Evolutionary conservation across 2,113 vertebrate genomes (phyloP), one percentile per base, ranked within the genome.

Genomic region (Pygoscelis antarcticus): DNA sequence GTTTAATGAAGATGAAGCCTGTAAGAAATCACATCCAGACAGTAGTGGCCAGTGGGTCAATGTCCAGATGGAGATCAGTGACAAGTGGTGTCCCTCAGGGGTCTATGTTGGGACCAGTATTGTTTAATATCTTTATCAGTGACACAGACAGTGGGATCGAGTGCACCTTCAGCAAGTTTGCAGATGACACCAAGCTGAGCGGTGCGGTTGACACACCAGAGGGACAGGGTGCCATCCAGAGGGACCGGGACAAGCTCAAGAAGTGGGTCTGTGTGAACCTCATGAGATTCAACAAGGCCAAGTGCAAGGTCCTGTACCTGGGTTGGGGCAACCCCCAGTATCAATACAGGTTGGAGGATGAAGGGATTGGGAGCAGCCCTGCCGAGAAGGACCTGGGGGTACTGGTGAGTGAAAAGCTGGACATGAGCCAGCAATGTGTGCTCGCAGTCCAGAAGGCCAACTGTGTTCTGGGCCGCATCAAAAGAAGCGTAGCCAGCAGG

Each of bases 271-370:
- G 7, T 20, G 13, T 32, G 34, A 82, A 47, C 27, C 27, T 20
- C 40, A 58, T 46, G 40, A 55, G 11, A 26, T 5, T 44, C 25
- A 29, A 36, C 17, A n/a, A 34, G 61, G 36, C 10, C 38, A 80
- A 62, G n/a, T 20, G 46, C 60, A 34, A 19, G 44, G 46, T 38
- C 44, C 44, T 38, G 20, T 5, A 25, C 15, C 20, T 30, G 57
- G 7, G 3, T 14, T 1, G 3, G 49, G 77, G 38, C 22, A 54
- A n/a, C 4, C 22, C 8, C 23, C 2, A 1, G 6, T 52, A 52
- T n/a, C 6, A 64, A 6, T 34, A 42, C 17, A 12, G 17, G 13
- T 7, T 42, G 22, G 36, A 15, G 47, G 22, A 20, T 42, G 36
- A 34, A 80, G 47, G 47, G 30, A 44, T n/a, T 80, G 30, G 29